phyloP scores from a whole-genome alignment of 2,888 invertebrate genomes.

The Augiades crinisus region DNA sequence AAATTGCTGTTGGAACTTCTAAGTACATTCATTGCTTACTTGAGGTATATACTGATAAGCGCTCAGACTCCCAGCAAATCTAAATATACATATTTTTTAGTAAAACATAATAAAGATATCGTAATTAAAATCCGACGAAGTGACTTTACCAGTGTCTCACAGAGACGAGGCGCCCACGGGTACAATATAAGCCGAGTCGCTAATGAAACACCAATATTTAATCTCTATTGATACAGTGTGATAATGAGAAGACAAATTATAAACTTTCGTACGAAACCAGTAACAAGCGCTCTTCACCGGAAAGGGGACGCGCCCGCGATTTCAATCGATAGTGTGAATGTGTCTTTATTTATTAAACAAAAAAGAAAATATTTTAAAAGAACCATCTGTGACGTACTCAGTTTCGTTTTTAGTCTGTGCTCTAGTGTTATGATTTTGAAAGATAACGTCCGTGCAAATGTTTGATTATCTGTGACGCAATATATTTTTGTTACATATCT shows the following conservation, averaged over 20 bases:
- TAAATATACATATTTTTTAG: too few species aligned
- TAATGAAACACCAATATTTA: neutral
- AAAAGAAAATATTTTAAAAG: neutral
- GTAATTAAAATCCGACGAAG: too few species aligned
- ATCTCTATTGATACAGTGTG: conserved; percentile 24
- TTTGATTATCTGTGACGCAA: neutral
- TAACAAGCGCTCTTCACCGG: conserved; percentile 36
- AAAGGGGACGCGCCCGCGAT: conserved; percentile 32
- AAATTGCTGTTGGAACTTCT: too few species aligned
- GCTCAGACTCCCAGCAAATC: too few species aligned
- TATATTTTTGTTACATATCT: neutral
- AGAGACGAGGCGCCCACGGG: neutral
- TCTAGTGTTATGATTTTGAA: neutral
- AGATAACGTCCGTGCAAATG: neutral
- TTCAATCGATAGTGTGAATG: conserved; percentile 15
- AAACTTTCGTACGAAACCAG: conserved; percentile 40
- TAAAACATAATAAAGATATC: too few species aligned
- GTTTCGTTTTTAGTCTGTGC: conserved; percentile 4
- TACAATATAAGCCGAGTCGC: neutral
- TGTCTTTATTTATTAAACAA: neutral
- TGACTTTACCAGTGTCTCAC: neutral
- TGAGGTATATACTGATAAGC: too few species aligned
- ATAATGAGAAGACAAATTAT: conserved; percentile 42
- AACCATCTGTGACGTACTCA: conserved; percentile 1
- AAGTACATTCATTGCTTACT: too few species aligned